These are phyloP conservation scores for Puma concolor DNA, from an alignment of 2,113 vertebrate species.

Conservation along the genomic window DNA sequence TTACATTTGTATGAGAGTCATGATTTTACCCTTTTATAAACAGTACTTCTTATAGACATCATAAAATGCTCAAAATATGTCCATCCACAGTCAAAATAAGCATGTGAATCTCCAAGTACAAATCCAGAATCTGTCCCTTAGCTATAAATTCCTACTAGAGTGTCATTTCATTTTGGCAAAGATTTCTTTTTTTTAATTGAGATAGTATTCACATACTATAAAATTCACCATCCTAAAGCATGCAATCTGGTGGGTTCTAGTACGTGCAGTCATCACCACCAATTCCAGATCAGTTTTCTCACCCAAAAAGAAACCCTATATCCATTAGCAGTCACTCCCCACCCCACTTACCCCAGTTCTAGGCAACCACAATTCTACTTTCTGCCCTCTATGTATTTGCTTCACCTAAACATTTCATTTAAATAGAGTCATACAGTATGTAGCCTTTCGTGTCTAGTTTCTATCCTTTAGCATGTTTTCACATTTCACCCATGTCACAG, in stretches of 20 bases:
- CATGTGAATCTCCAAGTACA: background rate
- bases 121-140: background rate
- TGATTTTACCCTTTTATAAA: background rate
- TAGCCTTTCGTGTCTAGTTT: background rate
- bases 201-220: background rate
- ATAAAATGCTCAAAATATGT: background rate
- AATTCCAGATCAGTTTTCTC: background rate
- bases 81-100: background rate
- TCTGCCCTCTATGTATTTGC: background rate
- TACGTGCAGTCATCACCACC: background rate
- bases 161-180: background rate
- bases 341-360: fast-evolving
- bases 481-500: background rate
- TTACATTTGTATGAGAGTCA: conserved; percentile 19
- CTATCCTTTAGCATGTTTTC: background rate
- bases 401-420: background rate
- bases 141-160: background rate
- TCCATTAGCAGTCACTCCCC: background rate
- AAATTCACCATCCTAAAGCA: background rate
- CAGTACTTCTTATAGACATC: background rate
- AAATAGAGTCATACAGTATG: background rate
- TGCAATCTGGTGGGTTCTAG: background rate
- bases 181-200: background rate
- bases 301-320: background rate
- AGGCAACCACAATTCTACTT: background rate